Base-by-base conservation (phyloP, 2,888 invertebrate genomes). In the Ernsta delagoae region DNA sequence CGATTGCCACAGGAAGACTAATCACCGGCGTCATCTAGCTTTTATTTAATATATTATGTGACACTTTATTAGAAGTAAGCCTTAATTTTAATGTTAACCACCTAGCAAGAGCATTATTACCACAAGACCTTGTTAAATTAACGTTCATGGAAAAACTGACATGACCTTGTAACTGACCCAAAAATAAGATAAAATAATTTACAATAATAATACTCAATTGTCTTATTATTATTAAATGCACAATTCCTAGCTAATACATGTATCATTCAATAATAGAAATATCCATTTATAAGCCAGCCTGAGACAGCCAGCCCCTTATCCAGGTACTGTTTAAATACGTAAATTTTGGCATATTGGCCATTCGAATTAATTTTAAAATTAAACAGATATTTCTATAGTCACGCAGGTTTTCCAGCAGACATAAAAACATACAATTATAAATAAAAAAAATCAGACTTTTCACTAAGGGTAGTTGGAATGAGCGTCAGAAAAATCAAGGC, bases 1-100 rank as follows among this genome's bases (percentile, higher is more conserved):
- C 74, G 78, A 82, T 84, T 79, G 89, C 83, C 87, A 79, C 85
- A 88, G 91, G 92, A 92, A 92, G 90, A 91, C 91, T 88, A 89
- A 87, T 77, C 69, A 72, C 72, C 75, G 68, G 70, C 70, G 64
- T 60, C 69, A 36, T 43, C 63, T 63, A 64, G 59, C 69, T 34
- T 63, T 69, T 45, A 59, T 48, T 39, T 45, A 68, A 63, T 59
- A 63, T 43, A 56, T 69, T 69, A 69, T n/a, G 69, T 63, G 63
- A 69, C 69, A 69, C 50, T 59, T 63, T 63, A 36, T 12, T 59
- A 59, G 69, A 63, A 69, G 69, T 69, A 69, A 69, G 69, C 69
- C 69, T 69, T 69, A 69, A 69, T 69, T 69, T 69, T 69, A 63
- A 63, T 69, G 69, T 62, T 69, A 53, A 69, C 59, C 69, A 63